Percentiles rank a stretch among this genome's conserved stretches.
phyloP scores from a whole-genome alignment of 2,888 invertebrate genomes.

The Pegoplata infirma region DNA sequence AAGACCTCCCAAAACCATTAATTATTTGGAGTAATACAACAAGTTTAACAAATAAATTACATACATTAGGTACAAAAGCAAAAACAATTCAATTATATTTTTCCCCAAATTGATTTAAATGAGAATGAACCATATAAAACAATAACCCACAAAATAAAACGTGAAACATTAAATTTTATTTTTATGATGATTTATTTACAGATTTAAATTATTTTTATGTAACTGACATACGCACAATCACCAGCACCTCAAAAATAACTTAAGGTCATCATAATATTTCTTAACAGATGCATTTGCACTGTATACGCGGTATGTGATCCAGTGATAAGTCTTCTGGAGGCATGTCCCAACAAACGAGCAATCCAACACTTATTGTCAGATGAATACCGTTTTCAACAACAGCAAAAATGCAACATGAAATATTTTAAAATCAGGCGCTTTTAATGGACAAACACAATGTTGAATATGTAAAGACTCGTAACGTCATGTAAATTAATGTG shows the following conservation, averaged over 20 bases:
- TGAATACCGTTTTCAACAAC: not conserved
- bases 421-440: slow-evolving; percentile 20
- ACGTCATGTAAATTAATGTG: slow-evolving; percentile 9
- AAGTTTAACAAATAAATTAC: slow-evolving; percentile 13
- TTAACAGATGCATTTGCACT: slow-evolving; percentile 45
- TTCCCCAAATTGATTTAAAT: slow-evolving; percentile 50
- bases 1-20: slow-evolving; percentile 4
- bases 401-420: not conserved
- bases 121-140: slow-evolving; percentile 11
- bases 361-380: not conserved
- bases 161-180: slow-evolving; percentile 36
- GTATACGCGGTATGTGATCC: slow-evolving; percentile 15
- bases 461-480: not conserved
- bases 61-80: slow-evolving; percentile 22
- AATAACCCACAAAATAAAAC: slow-evolving; percentile 15
- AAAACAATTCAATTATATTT: slow-evolving; percentile 49
- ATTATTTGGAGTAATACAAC: not conserved
- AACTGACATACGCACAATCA: not conserved
- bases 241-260: slow-evolving; percentile 1
- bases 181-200: slow-evolving; percentile 27
- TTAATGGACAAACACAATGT: not conserved
- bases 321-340: not conserved
- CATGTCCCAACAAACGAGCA: not conserved
- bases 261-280: slow-evolving; percentile 37
- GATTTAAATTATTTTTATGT: slow-evolving; percentile 31